phyloP scores from a whole-genome alignment of 2,888 invertebrate genomes.

The Stratiomys singularior region DNA sequence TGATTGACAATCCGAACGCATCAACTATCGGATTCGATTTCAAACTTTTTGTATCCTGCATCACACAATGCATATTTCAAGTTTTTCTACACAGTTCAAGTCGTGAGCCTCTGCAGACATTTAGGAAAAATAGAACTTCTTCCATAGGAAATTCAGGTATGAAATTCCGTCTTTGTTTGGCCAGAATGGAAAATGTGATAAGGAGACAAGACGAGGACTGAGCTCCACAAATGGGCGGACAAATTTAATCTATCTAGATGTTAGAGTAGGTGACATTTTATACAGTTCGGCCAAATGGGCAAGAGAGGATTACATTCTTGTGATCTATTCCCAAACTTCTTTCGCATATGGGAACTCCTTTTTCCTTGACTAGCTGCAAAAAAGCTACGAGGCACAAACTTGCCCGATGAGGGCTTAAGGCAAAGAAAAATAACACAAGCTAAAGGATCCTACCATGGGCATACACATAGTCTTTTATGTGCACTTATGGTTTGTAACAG shows the following conservation, averaged over 20 bases:
- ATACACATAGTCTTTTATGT: slow-evolving; percentile 18
- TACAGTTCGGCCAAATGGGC: not conserved
- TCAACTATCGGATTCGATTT: too few relatives aligned
- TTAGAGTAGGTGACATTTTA: not conserved
- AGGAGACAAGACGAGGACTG: too few relatives aligned
- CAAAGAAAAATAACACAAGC: slow-evolving; percentile 14
- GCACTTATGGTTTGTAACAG: slow-evolving; percentile 19
- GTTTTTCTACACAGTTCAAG: too few relatives aligned
- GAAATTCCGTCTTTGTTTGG: too few relatives aligned
- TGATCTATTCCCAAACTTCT: slow-evolving; percentile 13
- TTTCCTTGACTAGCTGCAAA: not conserved
- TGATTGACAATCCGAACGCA: too few relatives aligned
- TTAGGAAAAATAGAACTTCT: too few relatives aligned
- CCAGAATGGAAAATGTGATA: too few relatives aligned
- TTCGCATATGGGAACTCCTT: not conserved
- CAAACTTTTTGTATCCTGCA: too few relatives aligned
- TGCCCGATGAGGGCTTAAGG: slow-evolving; percentile 2
- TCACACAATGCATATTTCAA: too few relatives aligned
- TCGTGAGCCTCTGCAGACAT: too few relatives aligned
- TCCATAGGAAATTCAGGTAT: too few relatives aligned
- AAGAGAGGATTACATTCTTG: not conserved
- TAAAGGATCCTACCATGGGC: not conserved
- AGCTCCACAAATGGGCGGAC: not conserved
- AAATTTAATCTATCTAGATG: not conserved
- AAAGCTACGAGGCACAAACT: not conserved